phyloP scores from a whole-genome alignment of 1,140 invertebrate species.

The Babylonia areolata region DNA sequence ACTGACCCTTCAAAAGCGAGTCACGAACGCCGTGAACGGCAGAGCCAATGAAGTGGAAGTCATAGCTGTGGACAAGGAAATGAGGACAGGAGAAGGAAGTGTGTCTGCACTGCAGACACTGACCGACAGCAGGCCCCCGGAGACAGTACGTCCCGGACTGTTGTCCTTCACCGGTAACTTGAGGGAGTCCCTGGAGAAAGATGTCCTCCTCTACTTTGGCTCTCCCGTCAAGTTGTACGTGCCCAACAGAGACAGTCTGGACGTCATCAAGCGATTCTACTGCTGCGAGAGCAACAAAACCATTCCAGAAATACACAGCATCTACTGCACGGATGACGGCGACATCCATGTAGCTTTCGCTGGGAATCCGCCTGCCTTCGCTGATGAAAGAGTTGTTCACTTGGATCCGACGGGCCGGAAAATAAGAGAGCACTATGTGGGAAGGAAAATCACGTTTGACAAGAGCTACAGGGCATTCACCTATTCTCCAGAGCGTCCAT shows the following conservation, averaged over 20 bases:
- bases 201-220: neutral
- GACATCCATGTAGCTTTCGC: neutral
- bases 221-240: neutral
- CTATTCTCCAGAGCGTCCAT: neutral
- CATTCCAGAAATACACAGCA: slow-evolving; percentile 15
- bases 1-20: neutral
- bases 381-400: neutral
- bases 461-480: neutral
- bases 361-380: neutral
- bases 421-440: neutral
- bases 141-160: neutral
- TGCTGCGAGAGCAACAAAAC: neutral
- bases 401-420: neutral
- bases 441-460: neutral
- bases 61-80: neutral
- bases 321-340: neutral
- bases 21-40: neutral
- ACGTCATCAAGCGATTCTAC: neutral
- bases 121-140: neutral
- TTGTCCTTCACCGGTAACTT: neutral
- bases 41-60: neutral
- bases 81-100: neutral
- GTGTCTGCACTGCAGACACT: neutral
- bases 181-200: neutral
- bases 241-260: neutral